Evolutionary conservation across 2,888 invertebrate genomes (phyloP), one percentile per base, ranked within the genome.

Genomic region (Dolomedes plantarius): DNA sequence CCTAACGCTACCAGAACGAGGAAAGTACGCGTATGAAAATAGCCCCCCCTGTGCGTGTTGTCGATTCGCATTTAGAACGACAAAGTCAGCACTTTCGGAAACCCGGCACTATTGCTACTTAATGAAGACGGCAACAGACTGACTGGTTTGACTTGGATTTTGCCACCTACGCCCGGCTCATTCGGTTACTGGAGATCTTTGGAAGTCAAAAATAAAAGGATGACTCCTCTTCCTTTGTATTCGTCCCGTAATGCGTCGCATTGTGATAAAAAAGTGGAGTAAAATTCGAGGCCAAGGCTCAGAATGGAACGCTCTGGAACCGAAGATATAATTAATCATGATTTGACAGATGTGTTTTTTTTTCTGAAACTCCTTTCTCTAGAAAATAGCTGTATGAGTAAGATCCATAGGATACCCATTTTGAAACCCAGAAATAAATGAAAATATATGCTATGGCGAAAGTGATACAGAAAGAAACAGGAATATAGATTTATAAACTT

Each of bases 1-100:
- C 46, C 13, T 6, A 36, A 36, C 19, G 23, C 23, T 56, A 23
- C 56, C 16, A 6, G 46, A 46, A 11, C 23, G 56, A 23, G n/a
- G n/a, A n/a, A n/a, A n/a, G n/a, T n/a, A n/a, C 19, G 3, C 11
- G 23, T 1, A 56, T 67, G 67, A 67, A 67, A 67, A 67, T 67
- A 67, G 67, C 11, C 13, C 29, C 29, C 28, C 13, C 1, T 16
- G 19, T 16, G 13, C 11, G 9, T 32, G 7, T 23, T 36, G 32
- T 31, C 2, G 67, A 36, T 32, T 31, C 67, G 19, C 16, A 28
- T 67, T 73, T 67, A 80, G 67, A 73, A 36, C 73, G 3, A 16
- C 67, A 32, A n/a, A 69, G 31, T 68, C 77, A 69, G 69, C 77
- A 68, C n/a, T 77, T 77, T 39, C 7, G 23, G 69, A 50, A 77